Base-by-base conservation (phyloP, 2,113 vertebrate species). In the Clarias batrachus region DNA sequence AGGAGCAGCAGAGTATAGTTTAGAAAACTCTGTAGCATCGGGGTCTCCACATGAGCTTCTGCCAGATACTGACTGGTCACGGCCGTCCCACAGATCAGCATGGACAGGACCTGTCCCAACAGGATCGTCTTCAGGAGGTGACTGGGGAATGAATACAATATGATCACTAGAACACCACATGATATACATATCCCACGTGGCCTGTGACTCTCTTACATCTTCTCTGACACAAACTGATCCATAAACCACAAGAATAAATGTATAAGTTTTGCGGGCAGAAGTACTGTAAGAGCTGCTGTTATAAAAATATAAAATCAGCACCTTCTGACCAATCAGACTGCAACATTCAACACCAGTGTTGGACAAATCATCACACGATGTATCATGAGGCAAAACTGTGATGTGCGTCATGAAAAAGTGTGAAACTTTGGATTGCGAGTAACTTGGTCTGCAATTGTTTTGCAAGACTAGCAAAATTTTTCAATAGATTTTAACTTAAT, bases 11-110 rank as follows among this genome's bases (percentile, higher is more conserved):
- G 89, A 81, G 86, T 86, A 19, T 99, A 99, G 94, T 96, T 99
- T 92, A 98, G 93, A 88, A 99, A 99, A 90, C 98, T 98, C 92
- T 99, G 98, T 66, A 99, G 91, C 97, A 99, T 96, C 16, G 98
- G 97, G 0, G 97, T 96, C 82, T 96, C 94, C 90, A 97, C 95
- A 0, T 78, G 21, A 25, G 59, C 66, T 0, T 94, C 77, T 21
- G 94, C 95, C 91, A 99, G 89, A 87, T 96, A 97, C 94, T 98
- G 95, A 90, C 97, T 98, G 82, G 96, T 96, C 89, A 99, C 96
- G 4, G 97, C 98, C 0, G 97, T 99, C 62, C 97, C 98, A 87
- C 98, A 99, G 89, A 99, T 98, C 88, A 97, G 95, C 90, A 99
- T 90, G 9, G 98, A 99, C 81, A 99, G 84, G 87, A 96, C 91